phyloP scores from a whole-genome alignment of 2,113 vertebrate genomes.

The Ovis canadensis region DNA sequence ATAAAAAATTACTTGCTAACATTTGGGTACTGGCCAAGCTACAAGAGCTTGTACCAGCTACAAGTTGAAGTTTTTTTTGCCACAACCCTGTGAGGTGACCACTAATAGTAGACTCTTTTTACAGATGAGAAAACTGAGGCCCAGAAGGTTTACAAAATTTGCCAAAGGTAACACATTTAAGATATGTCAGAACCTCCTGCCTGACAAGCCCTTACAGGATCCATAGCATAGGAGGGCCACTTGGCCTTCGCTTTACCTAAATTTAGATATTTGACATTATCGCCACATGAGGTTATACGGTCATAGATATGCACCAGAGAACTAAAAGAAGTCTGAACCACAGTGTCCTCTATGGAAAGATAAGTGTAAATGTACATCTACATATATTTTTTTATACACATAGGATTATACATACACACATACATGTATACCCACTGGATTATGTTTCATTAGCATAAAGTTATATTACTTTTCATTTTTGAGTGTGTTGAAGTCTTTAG shows the following conservation, averaged over 20 bases:
- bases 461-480: neutral
- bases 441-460: neutral
- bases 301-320: neutral
- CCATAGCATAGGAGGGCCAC: neutral
- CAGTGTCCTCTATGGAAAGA: neutral
- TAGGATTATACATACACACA: neutral
- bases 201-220: neutral
- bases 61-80: neutral
- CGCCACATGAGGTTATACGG: neutral
- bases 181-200: neutral
- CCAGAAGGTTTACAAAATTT: neutral
- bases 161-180: neutral
- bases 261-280: neutral
- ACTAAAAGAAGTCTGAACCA: neutral
- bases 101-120: neutral
- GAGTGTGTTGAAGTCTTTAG: neutral
- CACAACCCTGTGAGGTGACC: neutral
- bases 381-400: neutral
- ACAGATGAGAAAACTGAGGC: neutral
- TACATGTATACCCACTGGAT: neutral
- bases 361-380: neutral
- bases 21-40: neutral
- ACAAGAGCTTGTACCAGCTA: neutral
- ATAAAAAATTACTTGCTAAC: neutral
- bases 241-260: neutral